Conservation (phyloP, 2,113 vertebrate genomes). For the Brevimyrus niger region DNA sequence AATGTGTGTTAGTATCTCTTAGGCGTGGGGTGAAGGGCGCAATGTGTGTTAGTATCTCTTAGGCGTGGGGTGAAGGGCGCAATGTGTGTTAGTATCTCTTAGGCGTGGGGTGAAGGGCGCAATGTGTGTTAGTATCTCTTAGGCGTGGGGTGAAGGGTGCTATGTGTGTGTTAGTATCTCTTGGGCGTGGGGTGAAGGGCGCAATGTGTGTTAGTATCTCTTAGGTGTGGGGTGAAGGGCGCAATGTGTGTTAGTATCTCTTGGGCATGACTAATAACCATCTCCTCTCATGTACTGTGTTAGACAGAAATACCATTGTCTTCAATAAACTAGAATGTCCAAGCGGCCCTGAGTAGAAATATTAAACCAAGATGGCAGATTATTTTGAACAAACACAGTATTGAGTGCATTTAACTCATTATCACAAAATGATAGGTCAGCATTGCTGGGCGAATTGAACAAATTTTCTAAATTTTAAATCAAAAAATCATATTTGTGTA, state of each 20-base stretch:
- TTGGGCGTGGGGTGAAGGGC: too few relatives aligned
- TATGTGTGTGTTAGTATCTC: too few relatives aligned
- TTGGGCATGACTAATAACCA: background rate
- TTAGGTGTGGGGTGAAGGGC: background rate
- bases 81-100: background rate
- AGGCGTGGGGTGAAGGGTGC: background rate
- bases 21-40: background rate
- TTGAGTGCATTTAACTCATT: background rate
- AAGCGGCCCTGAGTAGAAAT: background rate
- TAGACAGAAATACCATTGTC: background rate
- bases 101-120: background rate
- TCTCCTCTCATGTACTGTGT: background rate
- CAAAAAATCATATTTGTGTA: too few relatives aligned
- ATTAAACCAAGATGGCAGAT: background rate
- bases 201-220: background rate
- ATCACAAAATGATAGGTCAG: too few relatives aligned
- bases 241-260: too few relatives aligned
- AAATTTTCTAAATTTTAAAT: too few relatives aligned
- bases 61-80: background rate
- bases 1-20: background rate
- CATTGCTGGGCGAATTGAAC: too few relatives aligned
- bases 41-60: background rate
- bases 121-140: background rate
- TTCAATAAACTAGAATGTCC: background rate
- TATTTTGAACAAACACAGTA: background rate